phyloP scores from a whole-genome alignment of 2,888 invertebrate genomes.

The Heliconius charithonia region DNA sequence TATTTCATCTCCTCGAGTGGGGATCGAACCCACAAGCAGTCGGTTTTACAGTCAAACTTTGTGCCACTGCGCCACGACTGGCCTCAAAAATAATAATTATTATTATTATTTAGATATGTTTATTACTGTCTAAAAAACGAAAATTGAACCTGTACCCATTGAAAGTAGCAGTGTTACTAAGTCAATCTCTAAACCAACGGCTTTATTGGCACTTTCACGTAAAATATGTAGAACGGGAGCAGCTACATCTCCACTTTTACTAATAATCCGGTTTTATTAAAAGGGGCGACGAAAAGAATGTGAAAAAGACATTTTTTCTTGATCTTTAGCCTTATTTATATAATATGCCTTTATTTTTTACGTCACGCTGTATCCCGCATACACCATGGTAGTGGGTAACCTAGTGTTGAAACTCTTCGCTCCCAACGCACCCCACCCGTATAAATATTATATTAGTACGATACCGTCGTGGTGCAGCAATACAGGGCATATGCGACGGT shows the following conservation, averaged over 20 bases:
- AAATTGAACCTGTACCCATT: neutral
- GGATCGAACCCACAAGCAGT: no score
- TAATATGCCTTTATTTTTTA: neutral
- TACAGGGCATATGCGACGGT: no score
- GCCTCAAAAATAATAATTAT: no score
- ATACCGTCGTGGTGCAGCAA: no score
- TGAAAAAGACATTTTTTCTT: neutral
- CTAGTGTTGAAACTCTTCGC: neutral
- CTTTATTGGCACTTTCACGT: slow-evolving; percentile 6
- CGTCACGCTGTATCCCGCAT: neutral
- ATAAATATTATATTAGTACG: no score
- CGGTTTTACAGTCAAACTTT: no score
- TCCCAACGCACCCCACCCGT: neutral
- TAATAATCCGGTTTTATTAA: slow-evolving; percentile 25
- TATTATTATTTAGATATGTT: neutral
- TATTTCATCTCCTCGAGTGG: no score
- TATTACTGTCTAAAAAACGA: neutral
- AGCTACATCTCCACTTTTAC: slow-evolving; percentile 2
- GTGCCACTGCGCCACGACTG: no score
- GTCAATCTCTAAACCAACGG: neutral
- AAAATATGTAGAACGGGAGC: neutral
- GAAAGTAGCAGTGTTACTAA: neutral
- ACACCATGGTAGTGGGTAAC: neutral
- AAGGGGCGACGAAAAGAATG: slow-evolving; percentile 11
- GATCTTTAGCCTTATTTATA: neutral